These are phyloP conservation scores for Fregetta grallaria DNA, from an alignment of 2,113 vertebrate genomes.

Conservation along the genomic window DNA sequence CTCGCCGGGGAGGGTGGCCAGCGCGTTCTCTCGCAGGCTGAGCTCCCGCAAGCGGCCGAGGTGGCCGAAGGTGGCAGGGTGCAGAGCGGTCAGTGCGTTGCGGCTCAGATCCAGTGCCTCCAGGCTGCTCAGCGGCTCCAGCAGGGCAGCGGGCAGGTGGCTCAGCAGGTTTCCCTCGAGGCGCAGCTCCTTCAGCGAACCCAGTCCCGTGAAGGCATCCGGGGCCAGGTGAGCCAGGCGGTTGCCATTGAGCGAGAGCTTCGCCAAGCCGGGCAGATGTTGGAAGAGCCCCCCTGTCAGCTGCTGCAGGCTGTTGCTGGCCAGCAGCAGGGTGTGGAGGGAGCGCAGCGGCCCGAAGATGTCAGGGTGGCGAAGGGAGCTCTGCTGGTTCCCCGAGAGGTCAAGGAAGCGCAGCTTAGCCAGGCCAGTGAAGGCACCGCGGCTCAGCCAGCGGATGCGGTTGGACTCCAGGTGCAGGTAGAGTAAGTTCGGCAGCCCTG, in stretches of 20 bases:
- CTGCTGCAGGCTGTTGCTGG: slow-evolving; percentile 84
- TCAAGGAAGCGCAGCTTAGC: slow-evolving; percentile 89
- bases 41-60: slow-evolving; percentile 81
- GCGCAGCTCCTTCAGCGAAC: slow-evolving; percentile 81
- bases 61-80: slow-evolving; percentile 75
- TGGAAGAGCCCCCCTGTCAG: slow-evolving; percentile 83
- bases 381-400: slow-evolving; percentile 88
- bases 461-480: slow-evolving; percentile 93
- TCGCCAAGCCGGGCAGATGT: slow-evolving; percentile 81
- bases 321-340: slow-evolving; percentile 85
- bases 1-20: slow-evolving; percentile 82
- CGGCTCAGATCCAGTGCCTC: slow-evolving; percentile 88
- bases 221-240: slow-evolving; percentile 80
- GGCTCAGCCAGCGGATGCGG: slow-evolving; percentile 86
- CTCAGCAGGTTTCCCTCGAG: slow-evolving; percentile 86
- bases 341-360: slow-evolving; percentile 82
- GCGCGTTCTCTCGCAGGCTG: slow-evolving; percentile 85
- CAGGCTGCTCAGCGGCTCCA: slow-evolving; percentile 83
- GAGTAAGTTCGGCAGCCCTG: slow-evolving; percentile 81
- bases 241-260: slow-evolving; percentile 87
- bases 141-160: slow-evolving; percentile 79
- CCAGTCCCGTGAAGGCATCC: slow-evolving; percentile 81
- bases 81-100: slow-evolving; percentile 81
- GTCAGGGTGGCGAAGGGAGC: slow-evolving; percentile 76
- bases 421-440: slow-evolving; percentile 82